A percentile compares a stretch with the other conserved stretches of the same genome.
These are phyloP conservation scores for Symphodus melops DNA, from an alignment of 2,113 vertebrate species.

Conservation along the genomic window DNA sequence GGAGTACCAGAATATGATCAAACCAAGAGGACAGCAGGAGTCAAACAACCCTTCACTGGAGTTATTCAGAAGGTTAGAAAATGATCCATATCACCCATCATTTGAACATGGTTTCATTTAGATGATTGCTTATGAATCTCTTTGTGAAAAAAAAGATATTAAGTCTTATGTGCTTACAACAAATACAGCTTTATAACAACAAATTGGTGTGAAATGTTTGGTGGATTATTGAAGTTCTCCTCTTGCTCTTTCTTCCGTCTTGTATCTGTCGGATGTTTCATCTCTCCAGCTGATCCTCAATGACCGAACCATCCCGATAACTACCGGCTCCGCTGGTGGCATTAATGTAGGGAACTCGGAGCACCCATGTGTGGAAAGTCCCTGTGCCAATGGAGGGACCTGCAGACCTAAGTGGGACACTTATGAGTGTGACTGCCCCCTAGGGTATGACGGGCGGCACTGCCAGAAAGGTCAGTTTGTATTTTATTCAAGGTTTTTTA, in stretches of 20 bases:
- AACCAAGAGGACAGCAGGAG: constrained; percentile 89
- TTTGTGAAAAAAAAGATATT: no score
- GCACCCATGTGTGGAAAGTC: constrained; percentile 89
- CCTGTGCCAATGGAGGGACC: constrained; percentile 91
- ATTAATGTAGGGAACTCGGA: constrained; percentile 90
- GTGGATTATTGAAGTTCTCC: neutral
- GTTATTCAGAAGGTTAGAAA: constrained; percentile 91
- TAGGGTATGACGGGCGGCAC: constrained; percentile 92
- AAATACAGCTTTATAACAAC: no score
- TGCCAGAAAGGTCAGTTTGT: constrained; percentile 92
- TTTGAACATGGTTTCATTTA: neutral
- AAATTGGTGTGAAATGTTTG: no score
- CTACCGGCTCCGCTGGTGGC: constrained; percentile 83
- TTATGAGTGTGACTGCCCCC: constrained; percentile 94
- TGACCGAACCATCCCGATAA: constrained; percentile 86
- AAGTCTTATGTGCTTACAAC: no score
- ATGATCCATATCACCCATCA: neutral
- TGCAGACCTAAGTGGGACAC: constrained; percentile 89
- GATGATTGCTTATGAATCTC: no score
- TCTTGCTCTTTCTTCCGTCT: neutral
- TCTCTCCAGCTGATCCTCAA: constrained; percentile 88
- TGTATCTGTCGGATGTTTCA: neutral
- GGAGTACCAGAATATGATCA: constrained; percentile 90
- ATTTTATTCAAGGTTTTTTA: neutral
- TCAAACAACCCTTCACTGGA: constrained; percentile 89